These are phyloP conservation scores for Lacanobia oleracea DNA, from an alignment of 2,888 invertebrate species.

Conservation along the genomic window DNA sequence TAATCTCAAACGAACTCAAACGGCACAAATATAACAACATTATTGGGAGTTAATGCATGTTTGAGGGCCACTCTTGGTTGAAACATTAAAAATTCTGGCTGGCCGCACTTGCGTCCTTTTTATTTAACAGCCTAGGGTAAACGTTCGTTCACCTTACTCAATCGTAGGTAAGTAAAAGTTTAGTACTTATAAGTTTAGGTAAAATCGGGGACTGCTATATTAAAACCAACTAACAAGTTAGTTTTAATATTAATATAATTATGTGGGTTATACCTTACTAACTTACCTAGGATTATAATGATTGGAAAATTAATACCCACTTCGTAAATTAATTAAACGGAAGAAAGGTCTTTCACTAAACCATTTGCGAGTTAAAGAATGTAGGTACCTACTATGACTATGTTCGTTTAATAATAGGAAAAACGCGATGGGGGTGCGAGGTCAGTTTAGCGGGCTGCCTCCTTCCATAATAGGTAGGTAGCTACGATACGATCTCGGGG, in stretches of 20 bases:
- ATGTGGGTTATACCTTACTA: background rate
- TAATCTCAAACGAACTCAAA: no score
- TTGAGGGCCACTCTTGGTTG: no score
- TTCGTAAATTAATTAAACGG: slow-evolving; percentile 66
- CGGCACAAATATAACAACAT: no score
- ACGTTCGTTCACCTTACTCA: background rate
- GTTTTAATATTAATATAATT: slow-evolving; percentile 20
- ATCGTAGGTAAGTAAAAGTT: no score
- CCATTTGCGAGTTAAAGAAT: slow-evolving; percentile 85
- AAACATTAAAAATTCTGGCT: no score
- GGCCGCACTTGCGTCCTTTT: background rate
- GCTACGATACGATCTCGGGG: slow-evolving; percentile 86
- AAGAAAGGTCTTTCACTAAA: slow-evolving; percentile 75
- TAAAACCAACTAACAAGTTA: no score
- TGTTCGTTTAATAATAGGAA: slow-evolving; percentile 89
- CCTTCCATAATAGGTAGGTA: slow-evolving; percentile 86
- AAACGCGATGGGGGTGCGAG: slow-evolving; percentile 90
- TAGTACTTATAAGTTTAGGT: no score
- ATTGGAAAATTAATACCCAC: slow-evolving; percentile 49
- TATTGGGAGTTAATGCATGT: no score
- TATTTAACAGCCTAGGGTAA: background rate
- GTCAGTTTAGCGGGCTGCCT: slow-evolving; percentile 88
- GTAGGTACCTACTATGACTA: slow-evolving; percentile 68
- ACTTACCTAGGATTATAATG: slow-evolving; percentile 28
- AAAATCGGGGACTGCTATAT: background rate